Conservation (phyloP, 2,888 invertebrate species). For the Pachydiplax longipennis region DNA sequence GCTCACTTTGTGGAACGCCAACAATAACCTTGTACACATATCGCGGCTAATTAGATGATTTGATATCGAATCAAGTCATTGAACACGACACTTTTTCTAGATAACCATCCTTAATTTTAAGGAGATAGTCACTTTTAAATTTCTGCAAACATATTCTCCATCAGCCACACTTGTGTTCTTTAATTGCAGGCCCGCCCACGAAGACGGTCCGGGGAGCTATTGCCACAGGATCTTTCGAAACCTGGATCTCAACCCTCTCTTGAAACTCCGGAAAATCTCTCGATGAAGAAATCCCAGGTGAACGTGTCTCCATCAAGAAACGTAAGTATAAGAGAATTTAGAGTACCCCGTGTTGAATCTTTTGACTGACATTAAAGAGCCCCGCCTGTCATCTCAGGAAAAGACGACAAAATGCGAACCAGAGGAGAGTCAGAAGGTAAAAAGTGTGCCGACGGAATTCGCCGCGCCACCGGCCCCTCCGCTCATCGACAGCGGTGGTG, state of each 20-base stretch:
- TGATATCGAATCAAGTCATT: too few species aligned
- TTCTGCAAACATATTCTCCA: too few species aligned
- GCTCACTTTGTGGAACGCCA: too few species aligned
- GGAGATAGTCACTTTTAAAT: too few species aligned
- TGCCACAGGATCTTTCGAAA: slow-evolving; percentile 69
- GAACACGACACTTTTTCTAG: too few species aligned
- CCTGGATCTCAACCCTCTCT: slow-evolving; percentile 54
- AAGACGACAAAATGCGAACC: too few species aligned
- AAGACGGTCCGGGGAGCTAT: slow-evolving; percentile 79
- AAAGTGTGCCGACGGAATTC: not conserved
- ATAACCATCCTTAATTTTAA: too few species aligned
- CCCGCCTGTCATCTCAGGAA: too few species aligned
- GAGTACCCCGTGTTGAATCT: not conserved
- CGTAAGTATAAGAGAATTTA: not conserved
- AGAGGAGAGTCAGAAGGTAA: not conserved
- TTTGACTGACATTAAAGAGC: not conserved
- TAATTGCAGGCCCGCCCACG: slow-evolving; percentile 76
- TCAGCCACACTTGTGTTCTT: too few species aligned
- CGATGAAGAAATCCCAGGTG: slow-evolving; percentile 65
- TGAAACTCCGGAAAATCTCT: slow-evolving; percentile 67
- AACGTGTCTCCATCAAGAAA: not conserved
- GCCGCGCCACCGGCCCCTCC: not conserved
- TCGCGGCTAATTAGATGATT: too few species aligned
- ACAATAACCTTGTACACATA: too few species aligned
- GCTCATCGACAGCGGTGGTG: not conserved